Evolutionary conservation across 1,140 invertebrate genomes (phyloP).

Genomic region (Periplaneta americana): DNA sequence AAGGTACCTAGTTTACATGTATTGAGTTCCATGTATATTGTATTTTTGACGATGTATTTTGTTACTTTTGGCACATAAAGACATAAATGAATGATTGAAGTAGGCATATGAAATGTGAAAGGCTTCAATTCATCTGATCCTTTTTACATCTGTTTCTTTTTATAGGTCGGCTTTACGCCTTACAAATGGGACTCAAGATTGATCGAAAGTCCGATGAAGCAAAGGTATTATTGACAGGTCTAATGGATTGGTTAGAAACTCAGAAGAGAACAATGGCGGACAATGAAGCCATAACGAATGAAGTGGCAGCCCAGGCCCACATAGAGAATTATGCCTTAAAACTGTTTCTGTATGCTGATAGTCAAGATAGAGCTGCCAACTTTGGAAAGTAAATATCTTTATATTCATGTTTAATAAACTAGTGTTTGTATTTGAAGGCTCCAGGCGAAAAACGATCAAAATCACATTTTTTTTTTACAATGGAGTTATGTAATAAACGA

Average conservation of each 20-base stretch:
- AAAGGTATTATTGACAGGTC: constrained; percentile 40
- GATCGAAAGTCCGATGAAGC: constrained; percentile 50
- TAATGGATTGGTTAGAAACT: constrained; percentile 92
- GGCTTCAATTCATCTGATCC: too few species aligned
- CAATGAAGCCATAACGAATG: constrained; percentile 82
- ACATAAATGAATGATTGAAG: too few species aligned
- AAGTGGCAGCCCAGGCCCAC: constrained; percentile 91
- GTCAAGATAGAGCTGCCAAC: constrained; percentile 77
- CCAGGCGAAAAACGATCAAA: too few species aligned
- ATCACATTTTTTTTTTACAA: too few species aligned
- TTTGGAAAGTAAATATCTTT: constrained; percentile 81
- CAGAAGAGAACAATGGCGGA: constrained; percentile 63
- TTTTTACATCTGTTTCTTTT: constrained; percentile 8
- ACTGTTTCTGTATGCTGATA: constrained; percentile 90
- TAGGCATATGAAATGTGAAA: too few species aligned
- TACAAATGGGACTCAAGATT: constrained; percentile 54
- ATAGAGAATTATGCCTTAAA: constrained; percentile 95
- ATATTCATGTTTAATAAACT: too few species aligned
- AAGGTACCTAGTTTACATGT: too few species aligned
- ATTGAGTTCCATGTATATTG: too few species aligned
- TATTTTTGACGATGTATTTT: too few species aligned
- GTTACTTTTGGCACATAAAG: too few species aligned
- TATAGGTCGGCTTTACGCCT: constrained; percentile 53
- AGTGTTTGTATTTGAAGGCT: too few species aligned
- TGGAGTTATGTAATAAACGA: too few species aligned